Evolutionary conservation across 1,140 invertebrate genomes (phyloP).

Genomic region (Macrosteles quadrilineatus): DNA sequence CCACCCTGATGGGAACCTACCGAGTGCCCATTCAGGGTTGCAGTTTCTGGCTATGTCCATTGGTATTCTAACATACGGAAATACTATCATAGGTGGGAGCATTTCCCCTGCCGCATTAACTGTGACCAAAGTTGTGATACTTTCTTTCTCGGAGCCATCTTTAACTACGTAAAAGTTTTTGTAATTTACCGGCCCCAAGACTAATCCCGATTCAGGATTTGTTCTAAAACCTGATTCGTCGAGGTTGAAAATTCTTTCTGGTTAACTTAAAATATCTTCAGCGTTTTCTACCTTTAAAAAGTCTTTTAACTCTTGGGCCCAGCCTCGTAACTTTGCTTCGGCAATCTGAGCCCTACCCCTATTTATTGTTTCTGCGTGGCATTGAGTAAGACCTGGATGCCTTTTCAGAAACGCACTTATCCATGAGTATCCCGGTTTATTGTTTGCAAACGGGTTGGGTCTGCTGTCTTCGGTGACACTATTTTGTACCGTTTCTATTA

Average conservation of each 20-base stretch:
- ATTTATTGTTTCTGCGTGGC: conserved; percentile 6
- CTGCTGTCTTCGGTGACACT: conserved; percentile 13
- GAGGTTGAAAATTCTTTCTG: neutral
- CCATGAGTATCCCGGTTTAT: conserved; percentile 18
- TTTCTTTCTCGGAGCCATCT: neutral
- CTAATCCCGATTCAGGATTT: neutral
- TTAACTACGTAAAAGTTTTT: conserved; percentile 23
- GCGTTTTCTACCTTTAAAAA: neutral
- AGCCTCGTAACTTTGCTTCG: neutral
- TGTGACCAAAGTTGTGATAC: neutral
- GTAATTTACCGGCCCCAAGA: neutral
- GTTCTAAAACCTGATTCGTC: neutral
- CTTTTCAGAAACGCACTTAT: neutral
- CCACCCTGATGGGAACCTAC: conserved; percentile 42
- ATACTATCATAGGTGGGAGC: conserved; percentile 17
- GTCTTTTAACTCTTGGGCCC: neutral
- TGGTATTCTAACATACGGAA: conserved; percentile 19
- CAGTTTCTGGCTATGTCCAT: conserved; percentile 24
- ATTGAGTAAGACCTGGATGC: conserved; percentile 9
- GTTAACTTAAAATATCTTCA: neutral
- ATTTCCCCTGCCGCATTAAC: neutral
- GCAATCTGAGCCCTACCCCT: conserved; percentile 2
- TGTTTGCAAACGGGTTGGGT: conserved; percentile 18
- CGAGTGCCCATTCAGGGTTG: conserved; percentile 38
- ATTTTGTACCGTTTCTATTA: conserved; percentile 5